A percentile compares a stretch with the other conserved stretches of the same genome.
Conservation (phyloP, 2,888 invertebrate species). For the Caenorhabditis zanzibari region DNA sequence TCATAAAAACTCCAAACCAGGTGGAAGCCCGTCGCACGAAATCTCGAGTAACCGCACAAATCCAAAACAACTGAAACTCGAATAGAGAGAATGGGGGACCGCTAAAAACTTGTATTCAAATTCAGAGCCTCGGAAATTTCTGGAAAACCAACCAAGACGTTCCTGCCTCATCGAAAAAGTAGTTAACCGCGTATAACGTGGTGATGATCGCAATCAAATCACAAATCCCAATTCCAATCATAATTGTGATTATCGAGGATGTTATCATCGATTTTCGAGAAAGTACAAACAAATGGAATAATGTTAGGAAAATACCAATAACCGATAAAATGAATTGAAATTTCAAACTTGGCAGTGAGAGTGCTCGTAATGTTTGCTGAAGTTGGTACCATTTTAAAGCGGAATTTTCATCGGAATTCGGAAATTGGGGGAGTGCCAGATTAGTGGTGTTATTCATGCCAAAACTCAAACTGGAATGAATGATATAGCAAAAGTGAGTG, state of each 20-base stretch:
- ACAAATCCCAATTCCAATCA: slow-evolving; percentile 30
- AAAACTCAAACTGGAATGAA: too few species aligned
- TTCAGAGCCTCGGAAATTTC: too few species aligned
- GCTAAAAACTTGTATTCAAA: slow-evolving; percentile 18
- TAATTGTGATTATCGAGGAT: slow-evolving; percentile 36
- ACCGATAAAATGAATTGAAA: slow-evolving; percentile 33
- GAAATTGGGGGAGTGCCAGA: too few species aligned
- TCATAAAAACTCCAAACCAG: slow-evolving; percentile 26
- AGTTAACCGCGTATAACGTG: background rate
- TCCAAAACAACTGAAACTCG: background rate
- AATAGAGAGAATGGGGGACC: slow-evolving; percentile 9
- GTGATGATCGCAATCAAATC: slow-evolving; percentile 32
- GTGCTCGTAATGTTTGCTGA: too few species aligned
- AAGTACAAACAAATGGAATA: slow-evolving; percentile 22
- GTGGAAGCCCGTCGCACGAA: slow-evolving; percentile 21
- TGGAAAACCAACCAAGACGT: slow-evolving; percentile 13
- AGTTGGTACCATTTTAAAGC: too few species aligned
- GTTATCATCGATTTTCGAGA: slow-evolving; percentile 30
- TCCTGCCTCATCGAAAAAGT: slow-evolving; percentile 36
- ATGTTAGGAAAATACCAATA: slow-evolving; percentile 3
- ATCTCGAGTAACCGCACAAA: slow-evolving; percentile 4
- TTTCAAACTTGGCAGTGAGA: slow-evolving; percentile 24
- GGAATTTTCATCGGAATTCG: too few species aligned
- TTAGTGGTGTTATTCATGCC: too few species aligned
- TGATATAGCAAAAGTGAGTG: too few species aligned